Percentiles rank a stretch among this genome's conserved stretches.
Conservation (phyloP, 2,113 vertebrate species). For the Tychaedon coryphoeus region DNA sequence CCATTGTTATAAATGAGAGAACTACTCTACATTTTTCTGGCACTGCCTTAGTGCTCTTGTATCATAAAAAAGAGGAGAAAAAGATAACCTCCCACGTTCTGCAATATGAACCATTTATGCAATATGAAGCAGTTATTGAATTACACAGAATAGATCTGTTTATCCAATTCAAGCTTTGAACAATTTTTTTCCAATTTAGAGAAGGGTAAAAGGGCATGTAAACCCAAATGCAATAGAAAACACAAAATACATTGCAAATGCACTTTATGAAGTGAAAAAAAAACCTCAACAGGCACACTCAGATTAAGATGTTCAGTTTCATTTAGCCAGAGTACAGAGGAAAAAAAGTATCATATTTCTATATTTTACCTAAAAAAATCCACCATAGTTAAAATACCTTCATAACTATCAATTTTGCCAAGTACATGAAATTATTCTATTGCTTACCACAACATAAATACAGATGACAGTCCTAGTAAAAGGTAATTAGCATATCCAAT, state of each 20-base stretch:
- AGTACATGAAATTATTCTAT: not conserved
- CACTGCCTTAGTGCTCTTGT: not conserved
- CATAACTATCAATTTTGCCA: not conserved
- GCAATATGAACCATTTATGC: not conserved
- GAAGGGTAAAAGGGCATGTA: not conserved
- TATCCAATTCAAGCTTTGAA: not conserved
- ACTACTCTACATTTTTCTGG: not conserved
- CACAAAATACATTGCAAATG: not conserved
- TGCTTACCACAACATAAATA: not conserved
- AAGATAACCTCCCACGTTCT: not conserved
- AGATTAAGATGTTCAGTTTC: not conserved
- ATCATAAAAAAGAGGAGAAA: not conserved
- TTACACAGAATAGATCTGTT: not conserved
- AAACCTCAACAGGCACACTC: not conserved
- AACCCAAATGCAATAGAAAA: not conserved
- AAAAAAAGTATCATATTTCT: not conserved
- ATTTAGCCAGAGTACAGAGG: not conserved
- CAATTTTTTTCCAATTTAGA: not conserved
- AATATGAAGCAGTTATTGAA: not conserved
- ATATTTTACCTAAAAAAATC: not conserved
- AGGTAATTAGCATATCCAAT: constrained; percentile 9
- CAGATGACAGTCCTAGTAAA: not conserved
- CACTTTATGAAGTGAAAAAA: not conserved
- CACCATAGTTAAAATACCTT: not conserved
- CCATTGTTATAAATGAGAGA: not conserved